A percentile compares a stretch with the other conserved stretches of the same genome.
Evolutionary conservation across 2,113 vertebrate species (phyloP).

Genomic region (Aphelocoma coerulescens): DNA sequence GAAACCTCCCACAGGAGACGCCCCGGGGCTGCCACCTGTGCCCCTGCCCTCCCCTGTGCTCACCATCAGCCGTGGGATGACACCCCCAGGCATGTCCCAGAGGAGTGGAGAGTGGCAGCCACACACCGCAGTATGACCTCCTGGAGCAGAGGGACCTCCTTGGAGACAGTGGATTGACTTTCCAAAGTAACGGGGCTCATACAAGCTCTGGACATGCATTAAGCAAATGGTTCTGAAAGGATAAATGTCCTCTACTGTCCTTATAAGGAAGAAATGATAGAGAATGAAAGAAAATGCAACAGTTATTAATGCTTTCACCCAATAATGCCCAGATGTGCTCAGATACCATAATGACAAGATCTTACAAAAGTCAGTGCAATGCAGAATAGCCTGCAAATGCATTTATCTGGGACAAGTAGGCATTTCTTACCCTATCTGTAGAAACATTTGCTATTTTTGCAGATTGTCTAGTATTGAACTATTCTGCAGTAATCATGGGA

Average conservation of each 20-base stretch:
- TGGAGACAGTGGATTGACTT: neutral
- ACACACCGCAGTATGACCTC: neutral
- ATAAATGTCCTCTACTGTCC: neutral
- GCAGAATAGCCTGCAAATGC: neutral
- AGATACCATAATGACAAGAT: neutral
- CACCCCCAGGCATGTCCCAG: neutral
- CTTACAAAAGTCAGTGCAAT: neutral
- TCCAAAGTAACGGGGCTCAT: neutral
- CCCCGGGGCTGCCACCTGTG: accelerated
- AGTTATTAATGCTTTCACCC: neutral
- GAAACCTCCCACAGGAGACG: neutral
- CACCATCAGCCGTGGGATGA: neutral
- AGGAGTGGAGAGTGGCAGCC: neutral
- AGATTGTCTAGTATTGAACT: neutral
- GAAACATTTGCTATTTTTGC: neutral
- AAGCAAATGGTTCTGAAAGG: accelerated
- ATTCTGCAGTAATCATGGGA: neutral
- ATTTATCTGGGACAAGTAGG: neutral
- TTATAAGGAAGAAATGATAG: neutral
- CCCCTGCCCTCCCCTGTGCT: accelerated
- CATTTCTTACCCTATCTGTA: neutral
- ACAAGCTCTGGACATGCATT: neutral
- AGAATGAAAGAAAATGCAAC: neutral
- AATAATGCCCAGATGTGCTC: neutral
- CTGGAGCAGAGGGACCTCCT: neutral